These are phyloP conservation scores for Carapus acus DNA, from an alignment of 2,797 vertebrate species.

Conservation along the genomic window DNA sequence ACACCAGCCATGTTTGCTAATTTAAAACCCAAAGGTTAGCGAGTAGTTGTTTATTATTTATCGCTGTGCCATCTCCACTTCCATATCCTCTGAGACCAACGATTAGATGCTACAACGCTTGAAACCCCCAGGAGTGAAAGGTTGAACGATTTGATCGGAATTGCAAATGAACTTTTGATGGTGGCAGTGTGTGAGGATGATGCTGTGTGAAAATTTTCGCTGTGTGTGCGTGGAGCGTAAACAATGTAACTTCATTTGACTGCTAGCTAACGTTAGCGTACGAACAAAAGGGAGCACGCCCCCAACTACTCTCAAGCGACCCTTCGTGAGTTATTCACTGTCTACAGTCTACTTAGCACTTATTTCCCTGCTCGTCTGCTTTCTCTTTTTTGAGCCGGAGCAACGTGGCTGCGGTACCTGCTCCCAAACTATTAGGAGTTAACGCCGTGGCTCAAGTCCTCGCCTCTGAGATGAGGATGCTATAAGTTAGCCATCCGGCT, in stretches of 20 bases:
- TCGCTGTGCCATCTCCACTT: slow-evolving; percentile 57
- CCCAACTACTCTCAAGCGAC: slow-evolving; percentile 42
- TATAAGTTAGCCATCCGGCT: slow-evolving; percentile 54
- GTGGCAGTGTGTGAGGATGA: slow-evolving; percentile 63
- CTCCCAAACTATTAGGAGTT: slow-evolving; percentile 50
- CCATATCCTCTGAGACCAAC: slow-evolving; percentile 46
- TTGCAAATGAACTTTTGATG: slow-evolving; percentile 69
- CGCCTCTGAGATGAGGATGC: slow-evolving; percentile 44
- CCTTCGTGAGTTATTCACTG: slow-evolving; percentile 20
- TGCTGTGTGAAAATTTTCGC: slow-evolving; percentile 61
- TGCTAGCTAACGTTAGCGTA: slow-evolving; percentile 66
- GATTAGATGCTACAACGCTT: slow-evolving; percentile 49
- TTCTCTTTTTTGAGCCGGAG: slow-evolving; percentile 13
- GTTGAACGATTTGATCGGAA: slow-evolving; percentile 62
- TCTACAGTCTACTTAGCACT: slow-evolving; percentile 15
- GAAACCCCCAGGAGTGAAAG: slow-evolving; percentile 62
- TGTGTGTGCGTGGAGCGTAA: slow-evolving; percentile 64
- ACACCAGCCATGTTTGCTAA: slow-evolving; percentile 81
- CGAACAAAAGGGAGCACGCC: slow-evolving; percentile 69
- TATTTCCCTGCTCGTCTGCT: slow-evolving; percentile 2
- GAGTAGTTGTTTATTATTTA: slow-evolving; percentile 73
- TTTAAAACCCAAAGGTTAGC: slow-evolving; percentile 77
- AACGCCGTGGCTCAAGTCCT: slow-evolving; percentile 37
- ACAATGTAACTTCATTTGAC: slow-evolving; percentile 72
- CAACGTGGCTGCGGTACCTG: slow-evolving; percentile 53